Conservation (phyloP, 2,888 invertebrate genomes). For the Cerceris rybyensis region DNA sequence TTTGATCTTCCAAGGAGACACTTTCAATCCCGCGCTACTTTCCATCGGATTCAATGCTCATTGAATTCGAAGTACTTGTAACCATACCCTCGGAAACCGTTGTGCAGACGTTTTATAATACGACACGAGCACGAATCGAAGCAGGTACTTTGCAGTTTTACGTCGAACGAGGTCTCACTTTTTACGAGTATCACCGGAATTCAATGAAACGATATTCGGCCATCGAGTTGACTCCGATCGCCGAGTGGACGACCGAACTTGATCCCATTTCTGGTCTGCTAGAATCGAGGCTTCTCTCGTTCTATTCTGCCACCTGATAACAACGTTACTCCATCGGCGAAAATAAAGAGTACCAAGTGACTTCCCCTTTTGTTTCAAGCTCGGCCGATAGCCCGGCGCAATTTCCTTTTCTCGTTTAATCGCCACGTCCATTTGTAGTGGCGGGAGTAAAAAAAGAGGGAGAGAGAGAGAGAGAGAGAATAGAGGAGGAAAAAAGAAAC, state of each 20-base stretch:
- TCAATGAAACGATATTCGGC: too few relatives aligned
- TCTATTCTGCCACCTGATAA: constrained; percentile 54
- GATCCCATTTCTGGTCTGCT: constrained; percentile 18
- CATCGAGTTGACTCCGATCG: too few relatives aligned
- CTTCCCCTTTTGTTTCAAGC: constrained; percentile 49
- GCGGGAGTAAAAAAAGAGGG: constrained; percentile 19
- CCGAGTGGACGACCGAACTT: too few relatives aligned
- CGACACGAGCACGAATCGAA: constrained; percentile 1
- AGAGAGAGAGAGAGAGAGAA: neutral
- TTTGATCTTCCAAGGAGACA: neutral
- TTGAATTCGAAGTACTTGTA: too few relatives aligned
- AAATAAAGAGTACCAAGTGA: constrained; percentile 54
- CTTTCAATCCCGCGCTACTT: too few relatives aligned
- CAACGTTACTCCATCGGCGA: constrained; percentile 49
- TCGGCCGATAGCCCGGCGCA: constrained; percentile 34
- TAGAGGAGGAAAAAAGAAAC: constrained; percentile 32
- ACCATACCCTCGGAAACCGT: too few relatives aligned
- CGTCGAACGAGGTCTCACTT: too few relatives aligned
- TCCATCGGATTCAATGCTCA: too few relatives aligned
- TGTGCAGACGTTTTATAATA: too few relatives aligned
- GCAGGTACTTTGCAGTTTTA: neutral
- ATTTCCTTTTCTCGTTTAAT: constrained; percentile 46
- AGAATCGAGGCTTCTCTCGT: constrained; percentile 14
- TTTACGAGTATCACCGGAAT: too few relatives aligned
- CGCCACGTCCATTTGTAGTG: constrained; percentile 54